A percentile compares a stretch with the other conserved stretches of the same genome.
Evolutionary conservation across 2,797 vertebrate species (phyloP).

Genomic region (Cyclura pinguis): DNA sequence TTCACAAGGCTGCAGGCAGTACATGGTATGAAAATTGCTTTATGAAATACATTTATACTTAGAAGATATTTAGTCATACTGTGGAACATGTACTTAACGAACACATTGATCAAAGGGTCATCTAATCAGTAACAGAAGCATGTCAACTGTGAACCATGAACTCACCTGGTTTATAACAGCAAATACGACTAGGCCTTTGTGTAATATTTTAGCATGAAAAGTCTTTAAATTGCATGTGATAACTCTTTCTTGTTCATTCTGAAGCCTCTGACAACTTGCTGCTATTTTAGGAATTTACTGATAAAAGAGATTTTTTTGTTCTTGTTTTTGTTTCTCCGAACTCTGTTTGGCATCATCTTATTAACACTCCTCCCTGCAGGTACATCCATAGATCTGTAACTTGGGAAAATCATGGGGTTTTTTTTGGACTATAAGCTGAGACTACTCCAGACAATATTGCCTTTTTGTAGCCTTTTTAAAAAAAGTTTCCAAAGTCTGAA

Average conservation of each 20-base stretch:
- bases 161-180: background rate
- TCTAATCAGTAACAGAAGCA: background rate
- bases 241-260: constrained; percentile 46
- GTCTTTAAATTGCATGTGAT: background rate
- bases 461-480: too few species aligned
- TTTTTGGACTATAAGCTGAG: too few species aligned
- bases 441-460: too few species aligned
- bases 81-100: background rate
- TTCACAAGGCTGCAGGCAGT: background rate
- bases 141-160: background rate
- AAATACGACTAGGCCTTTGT: background rate
- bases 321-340: too few species aligned
- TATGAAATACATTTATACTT: background rate
- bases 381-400: constrained; percentile 38
- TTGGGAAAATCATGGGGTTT: background rate
- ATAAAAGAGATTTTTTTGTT: constrained; percentile 36
- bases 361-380: constrained; percentile 51
- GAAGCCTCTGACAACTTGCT: constrained; percentile 32
- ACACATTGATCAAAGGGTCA: background rate
- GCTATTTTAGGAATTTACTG: constrained; percentile 35
- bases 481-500: too few species aligned
- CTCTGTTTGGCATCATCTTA: constrained; percentile 27
- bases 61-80: background rate
- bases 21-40: background rate
- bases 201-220: constrained; percentile 3